Percentiles rank a stretch among this genome's conserved stretches.
Evolutionary conservation across 2,113 vertebrate species (phyloP).

Genomic region (Crotalus tigris): DNA sequence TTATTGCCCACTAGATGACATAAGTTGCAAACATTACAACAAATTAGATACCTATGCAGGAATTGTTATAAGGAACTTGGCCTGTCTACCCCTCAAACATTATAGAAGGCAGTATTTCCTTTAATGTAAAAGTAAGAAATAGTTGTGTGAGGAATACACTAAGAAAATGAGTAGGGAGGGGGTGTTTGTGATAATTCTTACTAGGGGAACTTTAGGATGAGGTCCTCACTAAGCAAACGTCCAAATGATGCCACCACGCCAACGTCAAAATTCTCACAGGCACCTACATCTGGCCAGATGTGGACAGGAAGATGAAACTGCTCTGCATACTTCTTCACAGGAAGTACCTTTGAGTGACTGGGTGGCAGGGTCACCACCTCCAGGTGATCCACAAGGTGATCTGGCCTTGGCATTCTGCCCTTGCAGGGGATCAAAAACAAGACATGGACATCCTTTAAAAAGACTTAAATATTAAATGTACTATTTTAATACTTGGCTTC

Average conservation of each 20-base stretch:
- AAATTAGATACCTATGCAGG: background rate
- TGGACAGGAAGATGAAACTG: slow-evolving; percentile 75
- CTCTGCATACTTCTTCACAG: slow-evolving; percentile 78
- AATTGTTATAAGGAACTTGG: background rate
- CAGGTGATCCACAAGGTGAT: slow-evolving; percentile 72
- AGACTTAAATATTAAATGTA: background rate
- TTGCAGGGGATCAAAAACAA: background rate
- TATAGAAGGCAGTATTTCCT: background rate
- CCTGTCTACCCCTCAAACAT: background rate
- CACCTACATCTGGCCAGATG: slow-evolving; percentile 79
- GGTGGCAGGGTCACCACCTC: slow-evolving; percentile 85
- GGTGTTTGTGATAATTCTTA: slow-evolving; percentile 63
- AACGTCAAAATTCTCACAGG: slow-evolving; percentile 78
- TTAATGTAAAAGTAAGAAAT: background rate
- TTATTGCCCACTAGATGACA: too few species aligned
- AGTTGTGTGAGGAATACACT: background rate
- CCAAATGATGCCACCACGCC: slow-evolving; percentile 95
- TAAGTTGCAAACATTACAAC: background rate
- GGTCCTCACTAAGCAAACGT: slow-evolving; percentile 79
- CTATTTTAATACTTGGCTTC: background rate
- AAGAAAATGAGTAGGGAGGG: background rate
- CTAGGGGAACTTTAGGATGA: slow-evolving; percentile 92
- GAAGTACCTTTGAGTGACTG: slow-evolving; percentile 60
- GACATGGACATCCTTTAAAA: background rate
- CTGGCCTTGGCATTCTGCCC: slow-evolving; percentile 59